Evolutionary conservation across 2,113 vertebrate species (phyloP).

Genomic region (Peromyscus leucopus): DNA sequence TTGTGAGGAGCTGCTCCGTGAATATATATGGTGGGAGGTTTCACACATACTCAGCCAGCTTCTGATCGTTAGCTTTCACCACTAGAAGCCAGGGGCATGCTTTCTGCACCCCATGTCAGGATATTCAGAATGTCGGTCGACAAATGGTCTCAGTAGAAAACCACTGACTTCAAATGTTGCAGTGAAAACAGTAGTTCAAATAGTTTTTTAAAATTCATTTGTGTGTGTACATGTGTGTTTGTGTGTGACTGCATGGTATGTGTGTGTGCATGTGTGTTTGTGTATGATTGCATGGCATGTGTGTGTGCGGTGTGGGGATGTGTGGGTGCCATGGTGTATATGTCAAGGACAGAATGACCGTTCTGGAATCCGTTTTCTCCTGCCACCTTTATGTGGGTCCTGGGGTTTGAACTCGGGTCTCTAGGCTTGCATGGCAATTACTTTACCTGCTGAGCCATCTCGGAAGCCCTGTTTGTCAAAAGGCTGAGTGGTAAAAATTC

Average conservation of each 20-base stretch:
- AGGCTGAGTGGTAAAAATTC: background rate
- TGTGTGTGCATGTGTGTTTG: background rate
- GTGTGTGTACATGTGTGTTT: background rate
- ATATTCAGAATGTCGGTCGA: background rate
- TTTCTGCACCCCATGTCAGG: accelerated
- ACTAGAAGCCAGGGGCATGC: background rate
- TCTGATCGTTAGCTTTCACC: background rate
- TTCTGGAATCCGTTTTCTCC: background rate
- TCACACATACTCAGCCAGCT: background rate
- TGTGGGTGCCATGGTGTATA: background rate
- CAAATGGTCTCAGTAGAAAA: background rate
- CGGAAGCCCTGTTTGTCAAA: background rate
- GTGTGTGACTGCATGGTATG: background rate
- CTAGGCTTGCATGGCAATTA: background rate
- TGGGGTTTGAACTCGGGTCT: background rate
- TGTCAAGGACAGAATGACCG: background rate
- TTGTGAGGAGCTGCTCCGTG: background rate
- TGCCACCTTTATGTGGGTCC: background rate
- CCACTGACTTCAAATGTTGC: background rate
- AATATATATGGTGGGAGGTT: background rate
- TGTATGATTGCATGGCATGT: background rate
- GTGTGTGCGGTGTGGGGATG: background rate
- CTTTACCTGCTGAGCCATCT: background rate
- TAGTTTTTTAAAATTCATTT: background rate
- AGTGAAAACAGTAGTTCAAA: background rate